phyloP scores from a whole-genome alignment of 1,140 invertebrate genomes.

The Formica selysi region DNA sequence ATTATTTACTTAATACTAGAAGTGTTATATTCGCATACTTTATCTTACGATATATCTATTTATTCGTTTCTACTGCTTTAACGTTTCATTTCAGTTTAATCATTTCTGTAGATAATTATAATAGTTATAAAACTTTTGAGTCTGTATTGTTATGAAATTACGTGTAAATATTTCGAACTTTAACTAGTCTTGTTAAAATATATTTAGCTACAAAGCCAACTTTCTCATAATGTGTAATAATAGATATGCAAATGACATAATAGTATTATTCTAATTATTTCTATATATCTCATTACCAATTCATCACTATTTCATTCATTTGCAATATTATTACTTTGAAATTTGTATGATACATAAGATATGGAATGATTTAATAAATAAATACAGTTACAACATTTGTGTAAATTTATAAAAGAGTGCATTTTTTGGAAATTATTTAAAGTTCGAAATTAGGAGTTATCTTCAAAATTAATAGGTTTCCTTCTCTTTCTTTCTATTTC shows the following conservation, averaged over 20 bases:
- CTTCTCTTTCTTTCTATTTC: not conserved
- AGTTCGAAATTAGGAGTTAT: not conserved
- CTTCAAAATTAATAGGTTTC: not conserved
- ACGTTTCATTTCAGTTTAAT: not conserved
- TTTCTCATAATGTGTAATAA: not conserved
- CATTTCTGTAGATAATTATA: not conserved
- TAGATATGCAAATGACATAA: not conserved
- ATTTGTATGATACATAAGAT: not conserved
- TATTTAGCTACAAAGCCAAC: not conserved
- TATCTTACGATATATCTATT: not conserved
- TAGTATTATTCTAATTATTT: constrained; percentile 11
- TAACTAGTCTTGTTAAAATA: constrained; percentile 20
- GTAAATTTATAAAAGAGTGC: too few species aligned
- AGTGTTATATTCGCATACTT: not conserved
- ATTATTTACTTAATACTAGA: not conserved
- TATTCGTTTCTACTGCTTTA: not conserved
- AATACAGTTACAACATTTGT: not conserved
- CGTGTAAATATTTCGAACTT: not conserved
- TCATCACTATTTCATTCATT: too few species aligned
- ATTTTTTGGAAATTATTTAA: constrained; percentile 10
- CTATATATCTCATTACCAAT: not conserved
- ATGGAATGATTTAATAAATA: not conserved
- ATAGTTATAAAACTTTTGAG: not conserved
- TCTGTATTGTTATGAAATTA: not conserved
- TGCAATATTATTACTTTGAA: not conserved